Evolutionary conservation across 2,888 invertebrate species (phyloP).

Genomic region (Endomychus coccineus): DNA sequence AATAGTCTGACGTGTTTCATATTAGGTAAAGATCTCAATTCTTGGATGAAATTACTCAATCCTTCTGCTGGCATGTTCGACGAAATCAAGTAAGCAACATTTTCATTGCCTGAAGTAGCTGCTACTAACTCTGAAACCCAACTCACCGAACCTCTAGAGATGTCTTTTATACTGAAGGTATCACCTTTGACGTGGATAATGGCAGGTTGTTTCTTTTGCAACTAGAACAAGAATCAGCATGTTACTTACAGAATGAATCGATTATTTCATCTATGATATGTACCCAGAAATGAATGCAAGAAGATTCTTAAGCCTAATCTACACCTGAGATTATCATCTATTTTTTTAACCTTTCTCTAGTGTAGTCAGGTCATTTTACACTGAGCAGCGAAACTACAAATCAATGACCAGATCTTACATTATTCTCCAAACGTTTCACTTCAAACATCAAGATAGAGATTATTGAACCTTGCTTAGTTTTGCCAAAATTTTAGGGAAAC

Average conservation of each 20-base stretch:
- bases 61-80: slow-evolving; percentile 37
- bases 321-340: no score
- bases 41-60: slow-evolving; percentile 32
- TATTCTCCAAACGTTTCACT: no score
- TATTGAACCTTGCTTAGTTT: no score
- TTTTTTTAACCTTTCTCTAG: no score
- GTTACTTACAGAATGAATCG: slow-evolving; percentile 1
- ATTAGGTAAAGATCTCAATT: slow-evolving; percentile 27
- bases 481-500: no score
- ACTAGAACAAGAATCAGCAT: slow-evolving; percentile 7
- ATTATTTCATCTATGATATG: no score
- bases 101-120: slow-evolving; percentile 21
- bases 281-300: no score
- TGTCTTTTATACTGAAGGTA: slow-evolving; percentile 34
- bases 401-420: no score
- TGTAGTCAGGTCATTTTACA: no score
- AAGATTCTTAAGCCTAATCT: no score
- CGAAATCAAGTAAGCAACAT: slow-evolving; percentile 32
- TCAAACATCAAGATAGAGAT: no score
- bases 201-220: slow-evolving; percentile 18
- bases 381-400: no score
- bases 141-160: slow-evolving; percentile 29
- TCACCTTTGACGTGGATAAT: slow-evolving; percentile 32
- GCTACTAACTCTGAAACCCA: slow-evolving; percentile 35
- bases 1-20: slow-evolving; percentile 39